phyloP scores from a whole-genome alignment of 2,797 vertebrate genomes.

The Hephaestus fuliginosus region DNA sequence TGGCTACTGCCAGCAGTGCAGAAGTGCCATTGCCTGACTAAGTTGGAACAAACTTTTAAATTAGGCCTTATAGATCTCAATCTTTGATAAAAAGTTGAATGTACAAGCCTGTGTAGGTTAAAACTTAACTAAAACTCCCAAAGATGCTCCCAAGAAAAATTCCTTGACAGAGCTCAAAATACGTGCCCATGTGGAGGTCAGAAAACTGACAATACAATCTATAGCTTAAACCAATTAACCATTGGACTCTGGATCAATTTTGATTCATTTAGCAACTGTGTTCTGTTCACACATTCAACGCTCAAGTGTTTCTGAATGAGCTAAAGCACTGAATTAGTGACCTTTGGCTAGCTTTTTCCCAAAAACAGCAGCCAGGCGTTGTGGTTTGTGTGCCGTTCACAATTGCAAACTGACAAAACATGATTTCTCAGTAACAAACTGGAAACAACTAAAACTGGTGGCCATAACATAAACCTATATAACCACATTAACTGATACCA shows the following conservation, averaged over 20 bases:
- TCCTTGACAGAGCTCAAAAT: neutral
- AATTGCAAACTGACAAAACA: neutral
- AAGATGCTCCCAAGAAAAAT: neutral
- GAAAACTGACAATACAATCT: neutral
- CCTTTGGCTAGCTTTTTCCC: neutral
- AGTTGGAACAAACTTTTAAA: too few species aligned
- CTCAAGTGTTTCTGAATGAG: neutral
- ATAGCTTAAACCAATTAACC: too few species aligned
- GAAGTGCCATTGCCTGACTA: too few species aligned
- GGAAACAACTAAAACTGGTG: slow-evolving; percentile 3
- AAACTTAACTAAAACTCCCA: neutral
- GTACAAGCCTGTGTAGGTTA: neutral
- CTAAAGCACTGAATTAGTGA: neutral
- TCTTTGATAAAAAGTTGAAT: neutral
- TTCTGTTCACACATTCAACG: neutral
- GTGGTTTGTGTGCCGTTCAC: neutral
- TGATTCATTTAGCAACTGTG: neutral
- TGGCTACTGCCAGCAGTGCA: too few species aligned
- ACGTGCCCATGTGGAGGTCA: neutral
- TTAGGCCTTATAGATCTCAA: neutral
- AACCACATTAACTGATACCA: neutral
- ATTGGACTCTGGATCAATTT: too few species aligned
- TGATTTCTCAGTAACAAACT: neutral
- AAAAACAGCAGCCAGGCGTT: neutral
- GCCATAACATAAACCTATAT: neutral